Base-by-base conservation (phyloP, 1,140 invertebrate genomes). In the Drosophila nasuta region DNA sequence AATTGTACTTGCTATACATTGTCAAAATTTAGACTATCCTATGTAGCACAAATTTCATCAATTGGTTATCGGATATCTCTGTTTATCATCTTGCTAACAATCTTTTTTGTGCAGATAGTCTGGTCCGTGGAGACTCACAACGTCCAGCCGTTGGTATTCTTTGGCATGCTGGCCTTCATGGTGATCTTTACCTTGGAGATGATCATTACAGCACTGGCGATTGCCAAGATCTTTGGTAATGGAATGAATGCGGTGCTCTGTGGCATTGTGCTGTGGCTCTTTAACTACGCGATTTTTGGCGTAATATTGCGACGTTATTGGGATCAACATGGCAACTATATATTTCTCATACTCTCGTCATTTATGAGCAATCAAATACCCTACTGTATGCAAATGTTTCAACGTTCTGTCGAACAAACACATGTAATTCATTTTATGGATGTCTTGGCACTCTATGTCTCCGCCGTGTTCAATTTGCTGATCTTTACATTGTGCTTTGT, bases 281-380 rank as follows among this genome's bases (percentile, higher is more conserved):
- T 81, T 5, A 68, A 77, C 13, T 91, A 91, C 72, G 81, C 82
- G 0, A 51, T 78, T 6, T 91, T 91, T 43, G 57, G 76, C 2
- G 68, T 78, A 6, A 66, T 91, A 0, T 10, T 88, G 8, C 65
- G 77, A 8, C 72, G 75, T 4, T 91, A 80, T 30, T 78, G 75
- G 75, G 73, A 78, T 1, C 35, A 62, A 1, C 77, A 59, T 35
- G 62, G 77, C 5, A 33, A 52, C 15, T 78, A 82, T 46, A 33
- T 82, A 3, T 57, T 70, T 41, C 67, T 82, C 15, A 66, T 91
- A 51, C 58, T 91, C 46, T 43, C 64, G 11, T 7, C 57, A 28
- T 91, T 92, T 49, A 79, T 86, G 49, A 88, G 76, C 43, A 91
- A 86, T 54, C 80, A 85, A 6, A 52, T 91, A 41, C 49, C 71